Base-by-base conservation (phyloP, 1,140 invertebrate species). In the Dreissena polymorpha region DNA sequence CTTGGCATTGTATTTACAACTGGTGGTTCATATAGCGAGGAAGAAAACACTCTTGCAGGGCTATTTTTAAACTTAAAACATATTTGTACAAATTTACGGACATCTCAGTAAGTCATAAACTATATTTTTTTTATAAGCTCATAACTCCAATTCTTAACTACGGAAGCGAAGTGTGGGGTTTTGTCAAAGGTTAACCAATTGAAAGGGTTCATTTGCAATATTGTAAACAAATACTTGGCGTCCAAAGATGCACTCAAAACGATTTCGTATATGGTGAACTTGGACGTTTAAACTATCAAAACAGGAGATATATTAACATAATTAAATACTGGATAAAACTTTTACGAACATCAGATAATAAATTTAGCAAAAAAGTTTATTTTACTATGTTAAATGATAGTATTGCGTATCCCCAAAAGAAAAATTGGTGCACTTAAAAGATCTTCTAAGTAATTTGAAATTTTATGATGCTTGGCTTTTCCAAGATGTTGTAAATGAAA, bases 231-330 rank as follows among this genome's bases (percentile, higher is more conserved):
- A 18, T 75, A 18, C 49, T 75, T 63, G 25, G 25, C 27, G 55
- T 64, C 50, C 8, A 75, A n/a, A 63, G n/a, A 63, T n/a, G 18
- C 8, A 75, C 73, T 29, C 73, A 75, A 64, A 75, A 75, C n/a
- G 55, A 63, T 64, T 75, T 75, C 23, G 57, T 75, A 49, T 74
- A 74, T 75, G 73, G 73, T 18, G n/a, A 75, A 75, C 23, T 75
- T n/a, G 73, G 60, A 29, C 60, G 73, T n/a, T 6, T 39, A 27
- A 13, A 21, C 16, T 60, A 63, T 21, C 73, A 64, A 75, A 60
- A 25, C 13, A 49, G 39, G 49, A 39, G n/a, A 75, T 64, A 75
- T 75, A 21, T 73, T 21, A 60, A 25, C 18, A 73, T 73, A 21
- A 55, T 55, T 21, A 73, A 73, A 73, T 55, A 23, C 16, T 75